These are phyloP conservation scores for Callinectes sapidus DNA, from an alignment of 2,888 invertebrate species.

Conservation along the genomic window DNA sequence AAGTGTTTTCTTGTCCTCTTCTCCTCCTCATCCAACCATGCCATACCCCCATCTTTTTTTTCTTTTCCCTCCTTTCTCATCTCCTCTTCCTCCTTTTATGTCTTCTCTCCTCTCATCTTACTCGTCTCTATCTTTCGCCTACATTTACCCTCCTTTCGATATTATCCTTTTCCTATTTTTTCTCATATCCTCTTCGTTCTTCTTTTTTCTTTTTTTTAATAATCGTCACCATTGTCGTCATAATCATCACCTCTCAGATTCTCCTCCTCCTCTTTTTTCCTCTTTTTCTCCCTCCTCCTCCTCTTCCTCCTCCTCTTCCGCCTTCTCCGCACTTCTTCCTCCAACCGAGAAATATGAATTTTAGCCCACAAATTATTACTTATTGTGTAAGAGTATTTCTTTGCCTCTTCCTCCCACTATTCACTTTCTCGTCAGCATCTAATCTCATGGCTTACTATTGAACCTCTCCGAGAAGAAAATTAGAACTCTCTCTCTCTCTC, in stretches of 20 bases:
- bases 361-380: no score
- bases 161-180: neutral
- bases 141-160: neutral
- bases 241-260: neutral
- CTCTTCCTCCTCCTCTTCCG: neutral
- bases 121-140: neutral
- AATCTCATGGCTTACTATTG: no score
- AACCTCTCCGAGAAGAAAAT: no score
- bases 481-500: neutral
- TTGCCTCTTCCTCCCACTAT: constrained; percentile 9
- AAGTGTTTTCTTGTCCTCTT: constrained; percentile 15
- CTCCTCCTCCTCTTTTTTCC: neutral
- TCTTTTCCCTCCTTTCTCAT: neutral
- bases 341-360: no score
- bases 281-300: neutral
- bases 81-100: neutral
- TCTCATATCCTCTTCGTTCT: neutral
- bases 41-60: neutral
- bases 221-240: neutral
- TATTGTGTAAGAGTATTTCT: no score
- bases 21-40: neutral
- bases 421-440: no score
- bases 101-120: neutral
- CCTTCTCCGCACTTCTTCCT: constrained; percentile 3
- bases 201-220: neutral